Evolutionary conservation across 2,888 invertebrate genomes (phyloP).

Genomic region (Pomacea canaliculata): DNA sequence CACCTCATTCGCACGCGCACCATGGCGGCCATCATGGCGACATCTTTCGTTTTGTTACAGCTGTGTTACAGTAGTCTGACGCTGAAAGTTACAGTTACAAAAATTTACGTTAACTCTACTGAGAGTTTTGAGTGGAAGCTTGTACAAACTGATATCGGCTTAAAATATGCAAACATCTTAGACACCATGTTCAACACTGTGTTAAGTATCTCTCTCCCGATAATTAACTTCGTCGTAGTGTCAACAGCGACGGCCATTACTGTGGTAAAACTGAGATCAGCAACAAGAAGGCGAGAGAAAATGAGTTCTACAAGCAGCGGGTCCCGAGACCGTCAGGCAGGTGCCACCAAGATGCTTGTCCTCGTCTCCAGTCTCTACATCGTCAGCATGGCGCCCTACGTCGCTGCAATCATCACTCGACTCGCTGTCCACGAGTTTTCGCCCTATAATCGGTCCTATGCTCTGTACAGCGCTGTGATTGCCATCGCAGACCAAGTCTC

Average conservation of each 20-base stretch:
- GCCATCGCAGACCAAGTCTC: too few relatives aligned
- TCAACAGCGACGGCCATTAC: conserved; percentile 6
- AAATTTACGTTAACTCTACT: neutral
- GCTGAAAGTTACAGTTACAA: neutral
- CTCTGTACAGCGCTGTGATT: neutral
- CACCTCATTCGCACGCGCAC: conserved; percentile 4
- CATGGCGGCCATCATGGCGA: neutral
- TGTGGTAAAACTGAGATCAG: neutral
- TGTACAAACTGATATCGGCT: neutral
- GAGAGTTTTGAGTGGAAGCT: conserved; percentile 1
- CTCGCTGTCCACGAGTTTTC: neutral
- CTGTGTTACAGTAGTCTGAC: neutral
- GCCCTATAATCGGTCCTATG: conserved; percentile 6
- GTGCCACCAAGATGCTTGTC: conserved; percentile 6
- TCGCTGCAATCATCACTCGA: neutral
- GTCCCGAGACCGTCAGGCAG: neutral
- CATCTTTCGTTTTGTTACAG: neutral
- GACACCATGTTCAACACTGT: neutral
- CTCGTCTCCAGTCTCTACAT: conserved; percentile 12
- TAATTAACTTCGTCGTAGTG: conserved; percentile 8
- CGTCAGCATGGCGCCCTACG: conserved; percentile 1
- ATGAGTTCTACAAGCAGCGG: neutral
- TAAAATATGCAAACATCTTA: too few relatives aligned
- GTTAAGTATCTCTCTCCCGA: neutral
- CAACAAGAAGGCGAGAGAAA: neutral